Conservation (phyloP, 2,888 invertebrate genomes). For the Drosophila peninsularis region DNA sequence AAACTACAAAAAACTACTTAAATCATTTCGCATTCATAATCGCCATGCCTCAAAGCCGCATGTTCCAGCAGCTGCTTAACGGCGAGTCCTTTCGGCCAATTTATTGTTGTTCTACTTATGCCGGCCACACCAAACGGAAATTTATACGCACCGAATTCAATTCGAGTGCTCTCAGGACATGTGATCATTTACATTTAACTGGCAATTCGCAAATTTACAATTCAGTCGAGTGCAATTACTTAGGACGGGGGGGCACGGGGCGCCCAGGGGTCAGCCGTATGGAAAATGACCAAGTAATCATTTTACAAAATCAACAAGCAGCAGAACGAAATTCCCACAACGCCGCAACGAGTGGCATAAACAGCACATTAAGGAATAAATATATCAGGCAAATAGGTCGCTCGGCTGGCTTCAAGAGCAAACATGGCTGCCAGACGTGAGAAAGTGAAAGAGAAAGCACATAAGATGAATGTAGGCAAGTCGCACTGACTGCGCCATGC, state of each 20-base stretch:
- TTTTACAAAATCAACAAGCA: conserved; percentile 63
- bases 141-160: neutral
- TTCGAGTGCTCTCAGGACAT: neutral
- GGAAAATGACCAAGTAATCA: conserved; percentile 72
- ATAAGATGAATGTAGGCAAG: neutral
- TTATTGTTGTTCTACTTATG: neutral
- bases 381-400: conserved; percentile 46
- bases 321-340: conserved; percentile 47
- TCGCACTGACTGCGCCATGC: neutral
- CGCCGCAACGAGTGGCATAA: conserved; percentile 59
- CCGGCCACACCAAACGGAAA: conserved; percentile 6
- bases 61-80: neutral
- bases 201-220: conserved; percentile 57
- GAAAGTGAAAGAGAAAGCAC: conserved; percentile 3
- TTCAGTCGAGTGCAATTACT: conserved; percentile 66
- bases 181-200: conserved; percentile 36
- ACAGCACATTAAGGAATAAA: conserved; percentile 73
- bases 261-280: conserved; percentile 47
- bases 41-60: neutral
- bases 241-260: conserved; percentile 30
- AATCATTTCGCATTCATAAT: neutral
- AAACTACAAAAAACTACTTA: neutral
- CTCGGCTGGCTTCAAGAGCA: conserved; percentile 12
- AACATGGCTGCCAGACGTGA: neutral
- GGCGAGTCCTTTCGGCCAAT: neutral